These are phyloP conservation scores for Acleris emargana DNA, from an alignment of 2,888 invertebrate genomes.

Conservation along the genomic window DNA sequence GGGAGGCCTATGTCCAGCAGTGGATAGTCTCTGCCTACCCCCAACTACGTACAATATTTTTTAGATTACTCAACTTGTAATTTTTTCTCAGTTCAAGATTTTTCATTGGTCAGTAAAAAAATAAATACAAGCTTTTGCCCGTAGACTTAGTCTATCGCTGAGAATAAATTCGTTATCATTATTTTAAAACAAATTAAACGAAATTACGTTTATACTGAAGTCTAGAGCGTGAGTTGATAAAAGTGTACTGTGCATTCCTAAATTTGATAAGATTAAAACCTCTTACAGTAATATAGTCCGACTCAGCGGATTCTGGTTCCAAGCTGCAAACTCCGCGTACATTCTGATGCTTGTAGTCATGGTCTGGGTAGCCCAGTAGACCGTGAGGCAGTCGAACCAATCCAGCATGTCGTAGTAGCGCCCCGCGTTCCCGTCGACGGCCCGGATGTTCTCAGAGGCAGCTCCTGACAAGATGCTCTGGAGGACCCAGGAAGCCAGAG, in stretches of 20 bases:
- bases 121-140: no score
- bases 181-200: no score
- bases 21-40: no score
- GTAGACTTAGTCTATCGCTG: no score
- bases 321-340: slow-evolving; percentile 83
- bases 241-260: background rate
- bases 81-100: no score
- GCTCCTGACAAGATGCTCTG: slow-evolving; percentile 85
- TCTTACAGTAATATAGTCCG: slow-evolving; percentile 19
- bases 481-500: slow-evolving; percentile 91
- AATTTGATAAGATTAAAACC: background rate
- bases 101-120: no score
- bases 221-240: background rate
- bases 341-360: slow-evolving; percentile 86
- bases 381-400: slow-evolving; percentile 88
- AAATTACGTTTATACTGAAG: no score
- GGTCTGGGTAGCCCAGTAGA: slow-evolving; percentile 88
- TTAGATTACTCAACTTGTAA: no score
- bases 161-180: no score
- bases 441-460: slow-evolving; percentile 72
- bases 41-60: no score
- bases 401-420: slow-evolving; percentile 81
- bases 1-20: no score
- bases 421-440: slow-evolving; percentile 76
- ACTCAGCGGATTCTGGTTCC: slow-evolving; percentile 25